Base-by-base conservation (phyloP, 2,113 vertebrate species). In the Oryzias woworae region DNA sequence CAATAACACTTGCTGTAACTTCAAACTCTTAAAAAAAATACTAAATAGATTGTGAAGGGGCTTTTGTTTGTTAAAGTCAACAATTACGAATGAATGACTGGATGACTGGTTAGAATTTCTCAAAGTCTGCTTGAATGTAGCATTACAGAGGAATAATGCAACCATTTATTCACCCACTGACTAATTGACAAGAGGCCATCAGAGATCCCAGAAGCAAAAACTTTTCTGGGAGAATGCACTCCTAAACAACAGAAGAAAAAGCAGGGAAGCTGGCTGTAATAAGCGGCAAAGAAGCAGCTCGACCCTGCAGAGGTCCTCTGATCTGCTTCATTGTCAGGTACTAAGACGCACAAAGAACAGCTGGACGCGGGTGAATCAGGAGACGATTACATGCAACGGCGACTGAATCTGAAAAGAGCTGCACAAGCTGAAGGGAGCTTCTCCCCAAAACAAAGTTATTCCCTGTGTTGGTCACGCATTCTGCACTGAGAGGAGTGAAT, bases 361-460 rank as follows among this genome's bases (percentile, higher is more conserved):
- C 89, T 92, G 90, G 84, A 88, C 78, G 68, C 52, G 88, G 73
- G 62, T 84, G 84, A 93, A 89, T 89, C 76, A 69, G 69, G 81
- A 88, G 77, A 85, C 84, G 83, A 89, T 92, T 92, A 91, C 89
- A 92, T 74, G 87, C 77, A 88, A 89, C 74, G 88, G 73, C 87
- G 88, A 88, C 65, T 88, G 87, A 88, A 78, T 80, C 71, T 91
- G 83, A 90, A 90, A 89, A 70, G 88, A 20, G 49, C 66, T 63
- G 36, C 69, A 64, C 36, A 55, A 77, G 70, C 73, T 62, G 59
- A 85, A 59, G 76, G 80, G 82, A 82, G 82, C 84, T 72, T 81
- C 69, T 80, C 75, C 69, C 62, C 52, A 81, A 73, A 66, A 31
- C 1, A 52, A 22, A 81, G 54, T 16, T 57, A 62, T 62, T 78